A percentile compares a stretch with the other conserved stretches of the same genome.
These are phyloP conservation scores for Anolis sagrei DNA, from an alignment of 2,113 vertebrate genomes.

Conservation along the genomic window DNA sequence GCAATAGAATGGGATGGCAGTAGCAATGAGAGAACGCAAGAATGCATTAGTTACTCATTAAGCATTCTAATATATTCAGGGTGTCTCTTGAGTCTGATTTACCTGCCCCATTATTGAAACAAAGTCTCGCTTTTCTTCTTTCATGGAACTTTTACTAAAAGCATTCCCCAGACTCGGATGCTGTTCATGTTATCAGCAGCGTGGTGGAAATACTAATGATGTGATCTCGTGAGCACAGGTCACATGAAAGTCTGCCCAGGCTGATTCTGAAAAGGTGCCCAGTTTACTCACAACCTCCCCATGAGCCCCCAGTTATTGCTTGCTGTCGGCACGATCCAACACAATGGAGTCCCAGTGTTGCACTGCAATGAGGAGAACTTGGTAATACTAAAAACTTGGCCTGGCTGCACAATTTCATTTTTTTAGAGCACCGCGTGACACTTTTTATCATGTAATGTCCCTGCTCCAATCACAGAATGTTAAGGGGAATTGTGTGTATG, in stretches of 20 bases:
- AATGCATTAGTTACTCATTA: background rate
- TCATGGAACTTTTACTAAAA: background rate
- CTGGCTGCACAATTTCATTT: background rate
- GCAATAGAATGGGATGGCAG: accelerated
- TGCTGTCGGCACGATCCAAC: background rate
- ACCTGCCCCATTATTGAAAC: slow-evolving; percentile 2
- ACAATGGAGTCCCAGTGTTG: background rate
- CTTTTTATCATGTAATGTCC: background rate
- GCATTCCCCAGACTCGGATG: background rate
- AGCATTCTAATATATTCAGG: background rate
- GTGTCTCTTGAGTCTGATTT: background rate
- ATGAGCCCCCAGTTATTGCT: background rate
- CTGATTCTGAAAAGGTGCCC: background rate
- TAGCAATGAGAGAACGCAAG: background rate
- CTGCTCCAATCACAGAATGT: background rate
- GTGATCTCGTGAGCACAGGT: background rate
- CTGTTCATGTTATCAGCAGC: accelerated
- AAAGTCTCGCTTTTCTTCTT: background rate
- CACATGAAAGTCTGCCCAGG: background rate
- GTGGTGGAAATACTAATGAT: slow-evolving; percentile 14
- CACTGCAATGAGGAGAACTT: background rate
- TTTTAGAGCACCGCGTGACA: background rate
- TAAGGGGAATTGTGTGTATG: background rate
- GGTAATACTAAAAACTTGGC: background rate
- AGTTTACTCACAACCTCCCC: background rate